A percentile compares a stretch with the other conserved stretches of the same genome.
Conservation (phyloP, 2,113 vertebrate species). For the Myanophis thanlyinensis region DNA sequence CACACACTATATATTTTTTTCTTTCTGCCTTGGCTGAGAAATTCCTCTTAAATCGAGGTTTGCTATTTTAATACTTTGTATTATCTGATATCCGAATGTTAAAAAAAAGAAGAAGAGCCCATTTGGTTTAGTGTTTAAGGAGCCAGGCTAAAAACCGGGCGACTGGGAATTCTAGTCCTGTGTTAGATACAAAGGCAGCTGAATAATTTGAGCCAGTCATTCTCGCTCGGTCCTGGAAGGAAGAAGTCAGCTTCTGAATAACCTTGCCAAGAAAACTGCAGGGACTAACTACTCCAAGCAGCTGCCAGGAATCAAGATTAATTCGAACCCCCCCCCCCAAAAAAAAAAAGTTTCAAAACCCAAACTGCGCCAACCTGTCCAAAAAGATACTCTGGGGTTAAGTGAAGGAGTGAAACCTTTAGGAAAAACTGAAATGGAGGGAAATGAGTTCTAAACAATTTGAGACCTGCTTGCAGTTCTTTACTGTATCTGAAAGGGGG, state of each 20-base stretch:
- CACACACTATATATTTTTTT: neutral
- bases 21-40: neutral
- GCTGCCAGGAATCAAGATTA: neutral
- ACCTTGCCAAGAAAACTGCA: neutral
- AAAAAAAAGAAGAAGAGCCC: too few relatives aligned
- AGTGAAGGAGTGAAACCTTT: too few relatives aligned
- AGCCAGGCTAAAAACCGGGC: neutral
- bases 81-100: neutral
- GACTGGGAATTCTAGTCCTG: neutral
- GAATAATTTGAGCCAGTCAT: neutral
- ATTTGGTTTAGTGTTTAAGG: neutral
- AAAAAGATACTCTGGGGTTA: too few relatives aligned
- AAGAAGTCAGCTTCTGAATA: too few relatives aligned
- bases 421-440: neutral
- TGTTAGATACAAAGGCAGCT: neutral
- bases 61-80: neutral
- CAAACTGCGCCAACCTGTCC: neutral
- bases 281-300: too few relatives aligned
- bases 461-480: neutral
- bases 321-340: neutral
- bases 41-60: neutral
- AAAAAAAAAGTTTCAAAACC: neutral
- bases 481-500: neutral
- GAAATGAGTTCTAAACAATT: neutral
- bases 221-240: neutral